Evolutionary conservation across 2,113 vertebrate genomes (phyloP).

Genomic region (Castor canadensis): DNA sequence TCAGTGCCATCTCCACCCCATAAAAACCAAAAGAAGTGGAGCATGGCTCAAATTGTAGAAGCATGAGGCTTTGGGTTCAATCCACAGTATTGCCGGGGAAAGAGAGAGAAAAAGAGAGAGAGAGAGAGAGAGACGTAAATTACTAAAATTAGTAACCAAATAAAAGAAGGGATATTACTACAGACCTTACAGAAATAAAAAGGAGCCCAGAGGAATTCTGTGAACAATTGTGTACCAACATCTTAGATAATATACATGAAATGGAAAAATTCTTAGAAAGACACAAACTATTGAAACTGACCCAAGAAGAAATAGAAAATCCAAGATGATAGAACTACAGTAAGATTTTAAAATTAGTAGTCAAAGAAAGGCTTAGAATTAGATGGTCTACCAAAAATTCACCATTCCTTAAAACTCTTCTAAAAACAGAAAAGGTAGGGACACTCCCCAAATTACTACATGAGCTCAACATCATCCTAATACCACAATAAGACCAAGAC

Average conservation of each 20-base stretch:
- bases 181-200: not conserved
- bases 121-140: not conserved
- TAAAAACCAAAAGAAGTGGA: too few relatives aligned
- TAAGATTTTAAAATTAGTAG: not conserved
- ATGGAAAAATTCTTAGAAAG: not conserved
- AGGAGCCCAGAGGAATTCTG: not conserved
- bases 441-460: not conserved
- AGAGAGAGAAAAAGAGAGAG: not conserved
- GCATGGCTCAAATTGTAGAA: too few relatives aligned
- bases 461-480: not conserved
- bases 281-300: not conserved
- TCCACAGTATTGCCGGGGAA: too few relatives aligned
- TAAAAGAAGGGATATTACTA: not conserved
- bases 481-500: not conserved
- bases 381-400: not conserved
- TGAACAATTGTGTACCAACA: not conserved
- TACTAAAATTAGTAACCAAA: not conserved
- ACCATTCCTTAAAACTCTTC: not conserved
- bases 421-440: not conserved
- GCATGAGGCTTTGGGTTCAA: too few relatives aligned
- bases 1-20: too few relatives aligned
- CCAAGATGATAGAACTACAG: not conserved
- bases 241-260: too few relatives aligned
- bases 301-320: not conserved
- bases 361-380: not conserved